Percentiles rank a stretch among this genome's conserved stretches.
Conservation (phyloP, 1,140 invertebrate species). For the Sarcophaga peregrina region DNA sequence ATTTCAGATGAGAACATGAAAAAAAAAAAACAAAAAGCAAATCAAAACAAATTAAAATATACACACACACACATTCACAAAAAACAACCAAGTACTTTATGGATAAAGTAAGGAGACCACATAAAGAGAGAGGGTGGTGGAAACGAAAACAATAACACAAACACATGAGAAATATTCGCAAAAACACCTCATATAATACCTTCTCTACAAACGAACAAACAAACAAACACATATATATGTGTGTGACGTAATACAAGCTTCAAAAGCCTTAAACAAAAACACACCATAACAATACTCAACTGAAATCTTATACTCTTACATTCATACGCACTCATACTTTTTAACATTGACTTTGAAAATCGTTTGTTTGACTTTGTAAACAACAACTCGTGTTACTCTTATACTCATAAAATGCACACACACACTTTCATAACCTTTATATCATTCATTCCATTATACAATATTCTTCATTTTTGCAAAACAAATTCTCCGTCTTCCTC, state of each 20-base stretch:
- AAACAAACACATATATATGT: too few relatives aligned
- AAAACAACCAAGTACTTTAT: too few relatives aligned
- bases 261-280: neutral
- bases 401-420: too few relatives aligned
- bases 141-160: neutral
- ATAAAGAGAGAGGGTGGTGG: neutral
- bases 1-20: neutral
- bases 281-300: neutral
- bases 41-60: neutral
- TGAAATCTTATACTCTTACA: neutral
- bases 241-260: neutral
- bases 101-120: neutral
- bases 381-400: too few relatives aligned
- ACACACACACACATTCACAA: neutral
- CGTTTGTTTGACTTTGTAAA: slow-evolving; percentile 44
- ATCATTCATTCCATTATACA: too few relatives aligned
- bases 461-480: too few relatives aligned
- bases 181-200: slow-evolving; percentile 3
- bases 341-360: slow-evolving; percentile 44
- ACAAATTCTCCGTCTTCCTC: too few relatives aligned
- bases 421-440: too few relatives aligned
- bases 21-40: neutral
- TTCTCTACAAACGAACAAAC: too few relatives aligned
- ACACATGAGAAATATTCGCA: neutral
- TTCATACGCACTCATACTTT: neutral